Evolutionary conservation across 1,140 invertebrate species (phyloP), one percentile per base, ranked within the genome.

Genomic region (Drosophila burlai): DNA sequence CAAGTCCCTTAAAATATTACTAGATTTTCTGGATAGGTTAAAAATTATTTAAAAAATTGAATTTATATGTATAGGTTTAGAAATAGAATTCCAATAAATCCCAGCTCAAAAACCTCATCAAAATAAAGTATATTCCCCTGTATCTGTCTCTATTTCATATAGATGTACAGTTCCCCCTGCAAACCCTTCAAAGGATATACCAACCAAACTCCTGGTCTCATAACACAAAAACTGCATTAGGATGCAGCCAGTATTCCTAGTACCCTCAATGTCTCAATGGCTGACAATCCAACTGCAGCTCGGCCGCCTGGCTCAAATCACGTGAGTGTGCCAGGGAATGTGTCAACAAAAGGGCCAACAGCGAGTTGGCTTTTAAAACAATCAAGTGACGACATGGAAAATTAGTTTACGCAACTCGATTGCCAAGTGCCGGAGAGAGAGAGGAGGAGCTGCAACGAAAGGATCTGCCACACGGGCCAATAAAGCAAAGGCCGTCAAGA

Each of bases 311-410:
- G 69, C 77, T 89, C 80, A 75, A 81, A 78, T 89, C 10, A 11
- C 58, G 34, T 63, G 64, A 54, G 49, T 55, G 49, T 52, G 49
- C 49, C 49, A 52, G 63, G 38, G 45, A 38, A 42, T 78, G 54
- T 81, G 83, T 75, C 83, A 82, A 86, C 71, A 76, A 58, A 62
- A 54, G 60, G 36, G 46, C 34, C 54, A 72, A 75, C 71, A 13
- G 50, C 50, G 31, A 74, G 58, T 81, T 90, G 81, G 85, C 85
- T 89, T 90, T 90, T 85, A 84, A 90, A 90, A 90, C 85, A 90
- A 91, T 90, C 86, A 80, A 90, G 81, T 90, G 85, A 85, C 85
- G 85, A 90, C 85, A 90, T 72, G 85, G 85, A 90, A 90, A 90
- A 90, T 89, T 90, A 90, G 85, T 90, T 90, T 90, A 90, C 85